Conservation (phyloP, 2,888 invertebrate genomes). For the Phalera bucephala region DNA sequence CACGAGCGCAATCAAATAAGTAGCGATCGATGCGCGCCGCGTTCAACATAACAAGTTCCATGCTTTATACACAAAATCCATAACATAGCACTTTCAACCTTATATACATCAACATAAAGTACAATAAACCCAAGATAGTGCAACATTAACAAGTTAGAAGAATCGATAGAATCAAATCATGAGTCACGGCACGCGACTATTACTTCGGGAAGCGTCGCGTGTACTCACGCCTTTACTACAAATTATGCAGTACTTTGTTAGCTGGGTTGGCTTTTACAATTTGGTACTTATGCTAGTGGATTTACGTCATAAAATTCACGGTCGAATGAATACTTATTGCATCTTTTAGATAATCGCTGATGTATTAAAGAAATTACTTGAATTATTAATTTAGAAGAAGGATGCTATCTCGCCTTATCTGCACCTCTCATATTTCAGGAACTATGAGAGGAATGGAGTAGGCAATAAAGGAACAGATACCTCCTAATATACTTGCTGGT, state of each 20-base stretch:
- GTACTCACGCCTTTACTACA: slow-evolving; percentile 10
- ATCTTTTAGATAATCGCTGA: too few species aligned
- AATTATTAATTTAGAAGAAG: too few species aligned
- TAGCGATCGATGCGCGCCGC: background rate
- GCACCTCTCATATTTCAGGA: too few species aligned
- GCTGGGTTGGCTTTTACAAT: background rate
- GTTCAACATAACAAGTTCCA: background rate
- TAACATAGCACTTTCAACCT: background rate
- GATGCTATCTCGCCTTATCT: too few species aligned
- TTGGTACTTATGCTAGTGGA: too few species aligned
- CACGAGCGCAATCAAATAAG: background rate
- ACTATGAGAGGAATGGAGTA: too few species aligned
- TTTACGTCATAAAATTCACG: background rate
- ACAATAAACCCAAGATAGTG: background rate
- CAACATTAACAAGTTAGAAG: background rate
- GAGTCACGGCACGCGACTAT: slow-evolving; percentile 1
- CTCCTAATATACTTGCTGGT: too few species aligned
- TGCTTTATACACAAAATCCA: background rate
- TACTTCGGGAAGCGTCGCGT: slow-evolving; percentile 11
- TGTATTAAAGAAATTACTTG: too few species aligned
- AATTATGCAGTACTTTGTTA: slow-evolving; percentile 2
- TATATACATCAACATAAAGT: background rate
- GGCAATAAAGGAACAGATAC: too few species aligned
- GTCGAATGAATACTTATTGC: background rate
- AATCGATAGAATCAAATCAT: background rate